phyloP scores from a whole-genome alignment of 2,797 vertebrate genomes.

The Enteromius radiatus region DNA sequence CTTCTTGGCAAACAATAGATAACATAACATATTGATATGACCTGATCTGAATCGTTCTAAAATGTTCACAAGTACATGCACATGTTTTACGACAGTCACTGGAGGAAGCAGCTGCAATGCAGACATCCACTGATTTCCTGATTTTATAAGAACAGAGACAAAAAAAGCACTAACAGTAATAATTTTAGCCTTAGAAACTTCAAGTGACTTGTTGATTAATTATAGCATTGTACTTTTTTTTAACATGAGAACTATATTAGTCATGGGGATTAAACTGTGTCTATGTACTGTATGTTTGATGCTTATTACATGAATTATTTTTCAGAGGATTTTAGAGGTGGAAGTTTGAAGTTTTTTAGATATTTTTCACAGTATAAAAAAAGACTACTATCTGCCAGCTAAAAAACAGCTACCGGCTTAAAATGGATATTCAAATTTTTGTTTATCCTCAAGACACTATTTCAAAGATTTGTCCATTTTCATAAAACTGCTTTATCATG shows the following conservation, averaged over 20 bases:
- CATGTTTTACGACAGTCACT: neutral
- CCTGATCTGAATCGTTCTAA: neutral
- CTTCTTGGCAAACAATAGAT: neutral
- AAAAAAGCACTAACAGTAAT: constrained; percentile 15
- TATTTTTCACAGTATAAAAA: neutral
- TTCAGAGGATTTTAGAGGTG: neutral
- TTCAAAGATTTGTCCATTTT: neutral
- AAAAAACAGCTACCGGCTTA: neutral
- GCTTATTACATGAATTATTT: no score
- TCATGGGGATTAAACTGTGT: constrained; percentile 4
- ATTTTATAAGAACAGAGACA: constrained; percentile 14
- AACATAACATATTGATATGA: constrained; percentile 3
- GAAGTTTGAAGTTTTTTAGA: neutral
- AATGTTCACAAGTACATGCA: neutral
- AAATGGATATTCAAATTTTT: neutral
- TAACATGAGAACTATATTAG: neutral
- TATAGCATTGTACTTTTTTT: constrained; percentile 5
- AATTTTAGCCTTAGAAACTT: constrained; percentile 18
- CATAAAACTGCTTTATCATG: constrained; percentile 19
- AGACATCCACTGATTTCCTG: constrained; percentile 18
- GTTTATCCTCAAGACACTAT: neutral
- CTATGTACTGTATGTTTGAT: neutral
- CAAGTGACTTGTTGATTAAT: constrained; percentile 8
- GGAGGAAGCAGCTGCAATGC: constrained; percentile 36
- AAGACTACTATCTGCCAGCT: neutral